phyloP scores from a whole-genome alignment of 2,888 invertebrate genomes.

The Catocala sponsa region DNA sequence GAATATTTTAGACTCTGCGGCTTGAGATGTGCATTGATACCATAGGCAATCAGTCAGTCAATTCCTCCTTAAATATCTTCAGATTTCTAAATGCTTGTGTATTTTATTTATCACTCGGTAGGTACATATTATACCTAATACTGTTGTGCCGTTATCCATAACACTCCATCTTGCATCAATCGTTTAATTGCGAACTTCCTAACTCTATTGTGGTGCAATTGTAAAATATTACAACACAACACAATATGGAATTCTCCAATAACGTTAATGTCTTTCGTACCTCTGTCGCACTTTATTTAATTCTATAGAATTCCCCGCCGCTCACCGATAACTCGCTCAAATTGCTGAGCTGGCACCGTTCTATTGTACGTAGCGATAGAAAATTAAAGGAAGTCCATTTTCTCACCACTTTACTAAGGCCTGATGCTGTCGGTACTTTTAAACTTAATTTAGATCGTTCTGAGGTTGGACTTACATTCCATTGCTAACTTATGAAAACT shows the following conservation, averaged over 20 bases:
- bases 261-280: constrained; percentile 56
- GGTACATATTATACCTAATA: too few species aligned
- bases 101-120: too few species aligned
- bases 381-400: constrained; percentile 75
- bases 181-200: constrained; percentile 2
- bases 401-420: constrained; percentile 59
- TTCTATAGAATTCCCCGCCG: constrained; percentile 64
- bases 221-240: constrained; percentile 6
- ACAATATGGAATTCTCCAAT: constrained; percentile 43
- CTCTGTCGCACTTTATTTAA: constrained; percentile 64
- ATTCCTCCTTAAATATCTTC: too few species aligned
- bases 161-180: neutral
- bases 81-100: too few species aligned
- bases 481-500: constrained; percentile 56
- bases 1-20: too few species aligned
- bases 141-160: too few species aligned
- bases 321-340: constrained; percentile 66
- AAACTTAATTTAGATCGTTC: constrained; percentile 64
- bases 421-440: constrained; percentile 54
- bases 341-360: constrained; percentile 65
- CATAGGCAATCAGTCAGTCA: too few species aligned
- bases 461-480: constrained; percentile 42
- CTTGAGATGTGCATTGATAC: too few species aligned
- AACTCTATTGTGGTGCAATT: neutral
- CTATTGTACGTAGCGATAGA: constrained; percentile 62